A percentile compares a stretch with the other conserved stretches of the same genome.
These are phyloP conservation scores for Drosophila takahashii DNA, from an alignment of 1,140 invertebrate genomes.

Conservation along the genomic window DNA sequence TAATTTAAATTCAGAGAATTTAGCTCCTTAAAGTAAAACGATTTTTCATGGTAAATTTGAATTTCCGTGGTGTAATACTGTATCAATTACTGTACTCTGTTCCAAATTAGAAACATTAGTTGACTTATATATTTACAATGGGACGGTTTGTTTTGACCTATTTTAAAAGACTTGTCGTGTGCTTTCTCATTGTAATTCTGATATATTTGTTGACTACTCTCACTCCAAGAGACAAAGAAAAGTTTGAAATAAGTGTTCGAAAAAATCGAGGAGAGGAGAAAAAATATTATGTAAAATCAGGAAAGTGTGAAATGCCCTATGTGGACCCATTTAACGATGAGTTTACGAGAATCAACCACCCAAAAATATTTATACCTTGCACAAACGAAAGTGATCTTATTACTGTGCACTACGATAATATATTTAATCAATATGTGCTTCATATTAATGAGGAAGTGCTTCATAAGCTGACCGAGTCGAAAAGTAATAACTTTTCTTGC, in stretches of 20 bases:
- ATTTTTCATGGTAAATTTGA: not conserved
- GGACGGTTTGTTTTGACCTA: not conserved
- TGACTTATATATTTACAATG: not conserved
- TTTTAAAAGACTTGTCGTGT: not conserved
- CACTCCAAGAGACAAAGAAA: not conserved
- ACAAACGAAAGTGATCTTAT: conserved; percentile 53
- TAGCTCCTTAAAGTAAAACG: not conserved
- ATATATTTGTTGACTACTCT: not conserved
- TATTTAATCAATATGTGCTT: conserved; percentile 37
- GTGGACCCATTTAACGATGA: conserved; percentile 47
- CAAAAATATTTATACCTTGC: conserved; percentile 42
- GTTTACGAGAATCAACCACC: conserved; percentile 35
- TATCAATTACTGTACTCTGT: too few species aligned
- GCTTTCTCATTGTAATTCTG: not conserved
- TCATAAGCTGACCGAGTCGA: conserved; percentile 19
- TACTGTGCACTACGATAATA: conserved; percentile 21
- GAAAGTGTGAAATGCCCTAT: conserved; percentile 47
- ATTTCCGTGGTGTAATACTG: not conserved
- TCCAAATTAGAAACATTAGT: not conserved
- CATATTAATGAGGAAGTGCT: conserved; percentile 35
- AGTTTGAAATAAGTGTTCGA: too few species aligned
- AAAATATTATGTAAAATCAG: conserved; percentile 39
- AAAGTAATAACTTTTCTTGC: conserved; percentile 15
- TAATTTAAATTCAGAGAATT: not conserved
- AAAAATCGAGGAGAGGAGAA: not conserved